Evolutionary conservation across 2,797 vertebrate species (phyloP).

Genomic region (Alectoris magna): DNA sequence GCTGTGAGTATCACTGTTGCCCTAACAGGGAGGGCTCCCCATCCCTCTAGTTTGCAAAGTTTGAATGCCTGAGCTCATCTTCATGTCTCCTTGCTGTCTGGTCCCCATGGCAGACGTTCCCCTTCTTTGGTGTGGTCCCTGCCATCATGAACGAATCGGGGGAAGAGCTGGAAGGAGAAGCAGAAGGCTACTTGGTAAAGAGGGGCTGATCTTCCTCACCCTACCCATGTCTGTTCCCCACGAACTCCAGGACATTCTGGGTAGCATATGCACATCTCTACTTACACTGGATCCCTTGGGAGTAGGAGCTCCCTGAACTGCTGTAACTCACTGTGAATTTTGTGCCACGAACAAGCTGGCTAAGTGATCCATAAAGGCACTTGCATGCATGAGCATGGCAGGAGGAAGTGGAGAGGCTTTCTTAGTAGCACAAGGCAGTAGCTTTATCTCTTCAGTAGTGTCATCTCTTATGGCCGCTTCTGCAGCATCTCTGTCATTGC

Average conservation of each 20-base stretch:
- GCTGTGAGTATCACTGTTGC: conserved; percentile 86
- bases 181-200: conserved; percentile 94
- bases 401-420: not conserved
- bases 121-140: conserved; percentile 95
- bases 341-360: not conserved
- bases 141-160: conserved; percentile 94
- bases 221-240: not conserved
- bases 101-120: conserved; percentile 86
- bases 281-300: not conserved
- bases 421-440: not conserved
- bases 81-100: not conserved
- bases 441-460: not conserved
- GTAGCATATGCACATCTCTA: rapidly evolving
- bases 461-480: rapidly evolving
- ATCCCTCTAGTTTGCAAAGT: not conserved
- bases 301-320: not conserved
- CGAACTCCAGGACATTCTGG: not conserved
- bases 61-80: not conserved
- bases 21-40: not conserved
- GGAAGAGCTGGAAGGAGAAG: conserved; percentile 94
- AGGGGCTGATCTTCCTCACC: not conserved
- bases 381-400: not conserved
- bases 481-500: rapidly evolving
- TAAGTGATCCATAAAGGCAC: not conserved
- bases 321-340: rapidly evolving